These are phyloP conservation scores for Dexiosoma caninum DNA, from an alignment of 2,888 invertebrate species.

Conservation along the genomic window DNA sequence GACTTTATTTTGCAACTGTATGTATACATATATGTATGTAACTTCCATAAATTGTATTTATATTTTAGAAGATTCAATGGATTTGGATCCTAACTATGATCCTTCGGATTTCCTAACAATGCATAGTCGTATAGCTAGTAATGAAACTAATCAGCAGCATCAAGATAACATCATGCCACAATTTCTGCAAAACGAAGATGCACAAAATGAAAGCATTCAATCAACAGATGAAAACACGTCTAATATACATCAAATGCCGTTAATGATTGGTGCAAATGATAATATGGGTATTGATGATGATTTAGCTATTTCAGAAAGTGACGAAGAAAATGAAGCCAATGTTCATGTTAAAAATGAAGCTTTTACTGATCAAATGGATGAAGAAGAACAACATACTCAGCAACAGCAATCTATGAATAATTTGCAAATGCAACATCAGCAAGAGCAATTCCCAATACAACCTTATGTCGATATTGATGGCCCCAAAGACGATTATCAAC, in stretches of 20 bases:
- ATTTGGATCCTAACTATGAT: conserved; percentile 90
- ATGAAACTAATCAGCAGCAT: conserved; percentile 58
- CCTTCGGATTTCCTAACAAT: conserved; percentile 88
- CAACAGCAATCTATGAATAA: conserved; percentile 23
- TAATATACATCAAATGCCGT: conserved; percentile 65
- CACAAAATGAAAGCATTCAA: conserved; percentile 67
- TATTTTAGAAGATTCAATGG: conserved; percentile 83
- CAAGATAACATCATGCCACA: conserved; percentile 64
- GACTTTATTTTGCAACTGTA: no score
- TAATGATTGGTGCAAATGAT: conserved; percentile 73
- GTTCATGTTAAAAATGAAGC: conserved; percentile 69
- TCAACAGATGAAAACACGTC: conserved; percentile 59
- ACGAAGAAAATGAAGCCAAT: conserved; percentile 79
- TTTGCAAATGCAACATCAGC: conserved; percentile 38
- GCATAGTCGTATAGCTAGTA: conserved; percentile 74
- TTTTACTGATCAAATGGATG: conserved; percentile 56
- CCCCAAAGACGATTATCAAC: conserved; percentile 43
- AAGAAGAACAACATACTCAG: conserved; percentile 44
- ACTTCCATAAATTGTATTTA: not conserved
- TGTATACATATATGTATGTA: no score
- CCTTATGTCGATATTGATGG: conserved; percentile 31
- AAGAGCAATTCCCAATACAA: conserved; percentile 24
- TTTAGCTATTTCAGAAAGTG: conserved; percentile 87
- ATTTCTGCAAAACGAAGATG: conserved; percentile 69
- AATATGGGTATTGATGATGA: conserved; percentile 84